A percentile compares a stretch with the other conserved stretches of the same genome.
These are phyloP conservation scores for Caenorhabditis auriculariae DNA, from an alignment of 2,888 invertebrate genomes.

Conservation along the genomic window DNA sequence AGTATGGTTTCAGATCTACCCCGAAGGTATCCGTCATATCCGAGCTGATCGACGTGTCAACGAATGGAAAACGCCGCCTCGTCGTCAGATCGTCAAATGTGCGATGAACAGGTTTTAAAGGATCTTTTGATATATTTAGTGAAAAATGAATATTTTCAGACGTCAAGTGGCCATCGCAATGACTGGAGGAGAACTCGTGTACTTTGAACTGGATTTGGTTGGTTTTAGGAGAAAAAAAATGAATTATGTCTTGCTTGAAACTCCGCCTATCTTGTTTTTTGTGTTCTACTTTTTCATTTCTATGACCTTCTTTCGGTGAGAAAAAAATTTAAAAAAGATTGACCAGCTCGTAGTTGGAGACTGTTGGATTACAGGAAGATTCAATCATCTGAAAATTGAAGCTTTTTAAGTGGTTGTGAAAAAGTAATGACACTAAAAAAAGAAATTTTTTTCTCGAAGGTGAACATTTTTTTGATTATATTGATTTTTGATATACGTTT, in stretches of 20 bases:
- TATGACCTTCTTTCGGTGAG: too few relatives aligned
- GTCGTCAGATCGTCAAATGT: constrained; percentile 93
- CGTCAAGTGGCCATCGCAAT: constrained; percentile 96
- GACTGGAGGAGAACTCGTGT: constrained; percentile 94
- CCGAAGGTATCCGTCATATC: constrained; percentile 97
- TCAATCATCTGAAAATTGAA: too few relatives aligned
- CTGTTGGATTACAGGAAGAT: too few relatives aligned
- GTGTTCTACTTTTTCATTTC: background rate
- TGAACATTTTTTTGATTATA: too few relatives aligned
- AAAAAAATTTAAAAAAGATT: too few relatives aligned
- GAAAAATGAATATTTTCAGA: constrained; percentile 21
- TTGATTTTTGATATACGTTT: too few relatives aligned
- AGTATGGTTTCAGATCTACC: constrained; percentile 76
- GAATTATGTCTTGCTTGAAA: background rate
- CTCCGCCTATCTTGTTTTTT: background rate
- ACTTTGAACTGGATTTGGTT: constrained; percentile 99
- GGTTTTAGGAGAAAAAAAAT: constrained; percentile 66
- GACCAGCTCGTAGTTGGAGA: too few relatives aligned
- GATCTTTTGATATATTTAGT: constrained; percentile 72
- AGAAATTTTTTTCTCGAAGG: too few relatives aligned
- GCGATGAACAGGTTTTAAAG: constrained; percentile 98
- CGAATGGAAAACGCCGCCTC: constrained; percentile 98
- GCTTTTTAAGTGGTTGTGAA: too few relatives aligned
- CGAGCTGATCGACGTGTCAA: constrained; percentile 95
- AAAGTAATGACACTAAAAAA: too few relatives aligned